phyloP scores from a whole-genome alignment of 2,888 invertebrate genomes.

The Ornithoptera priamus region DNA sequence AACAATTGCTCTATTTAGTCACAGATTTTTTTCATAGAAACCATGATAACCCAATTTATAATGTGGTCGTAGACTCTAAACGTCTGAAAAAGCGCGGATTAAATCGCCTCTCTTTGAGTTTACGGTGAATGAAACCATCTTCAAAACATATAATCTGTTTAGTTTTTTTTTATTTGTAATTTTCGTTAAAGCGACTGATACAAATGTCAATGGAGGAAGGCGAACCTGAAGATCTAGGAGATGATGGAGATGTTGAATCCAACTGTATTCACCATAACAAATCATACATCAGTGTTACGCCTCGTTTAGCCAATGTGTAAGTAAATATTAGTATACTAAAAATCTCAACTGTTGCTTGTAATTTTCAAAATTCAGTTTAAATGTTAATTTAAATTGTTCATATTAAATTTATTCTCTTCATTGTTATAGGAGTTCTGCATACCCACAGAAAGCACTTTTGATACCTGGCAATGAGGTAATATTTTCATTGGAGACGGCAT shows the following conservation, averaged over 20 bases:
- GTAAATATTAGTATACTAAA: neutral
- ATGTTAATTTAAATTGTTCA: too few species aligned
- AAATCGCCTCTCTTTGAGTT: too few species aligned
- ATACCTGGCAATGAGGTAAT: conserved; percentile 96
- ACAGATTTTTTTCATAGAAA: too few species aligned
- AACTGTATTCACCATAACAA: conserved; percentile 69
- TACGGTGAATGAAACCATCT: too few species aligned
- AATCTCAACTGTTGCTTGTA: too few species aligned
- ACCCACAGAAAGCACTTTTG: conserved; percentile 93
- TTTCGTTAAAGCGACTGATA: conserved; percentile 52
- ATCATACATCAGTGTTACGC: conserved; percentile 69
- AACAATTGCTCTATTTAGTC: too few species aligned
- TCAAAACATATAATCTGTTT: neutral
- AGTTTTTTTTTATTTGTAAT: conserved; percentile 3
- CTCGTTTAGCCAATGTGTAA: conserved; percentile 63
- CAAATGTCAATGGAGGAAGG: conserved; percentile 58
- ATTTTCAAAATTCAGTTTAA: too few species aligned
- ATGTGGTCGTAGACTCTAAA: too few species aligned
- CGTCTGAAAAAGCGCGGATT: too few species aligned
- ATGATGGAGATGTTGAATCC: conserved; percentile 48
- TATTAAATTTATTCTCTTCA: neutral
- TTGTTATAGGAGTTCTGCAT: conserved; percentile 79
- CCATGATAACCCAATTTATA: too few species aligned
- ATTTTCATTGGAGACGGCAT: conserved; percentile 97
- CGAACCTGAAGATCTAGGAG: conserved; percentile 63